Base-by-base conservation (phyloP, 2,797 vertebrate genomes). In the Lates japonicus region DNA sequence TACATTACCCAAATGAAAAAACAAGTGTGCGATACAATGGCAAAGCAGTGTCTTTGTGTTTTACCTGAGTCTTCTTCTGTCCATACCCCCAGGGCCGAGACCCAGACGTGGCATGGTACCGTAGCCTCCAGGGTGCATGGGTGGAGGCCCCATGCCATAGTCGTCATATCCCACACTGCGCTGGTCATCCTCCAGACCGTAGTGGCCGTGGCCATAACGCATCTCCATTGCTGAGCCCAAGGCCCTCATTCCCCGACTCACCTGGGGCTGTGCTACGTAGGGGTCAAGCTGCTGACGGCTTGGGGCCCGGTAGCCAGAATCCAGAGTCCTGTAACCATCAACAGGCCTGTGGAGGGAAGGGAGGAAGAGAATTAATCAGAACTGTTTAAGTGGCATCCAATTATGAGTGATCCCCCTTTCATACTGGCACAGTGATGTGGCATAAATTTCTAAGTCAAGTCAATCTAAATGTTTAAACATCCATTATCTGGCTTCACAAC, bases 91-190 rank as follows among this genome's bases (percentile, higher is more conserved):
- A 0, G 92, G 89, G 22, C 91, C 91, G 0, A 57, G 46, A 0
- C 94, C 95, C 7, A 95, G 86, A 10, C 97, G 95, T 39, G 97
- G 96, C 94, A 97, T 96, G 0, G 97, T 98, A 75, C 97, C 96
- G 0, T 98, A 99, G 84, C 93, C 93, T 52, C 93, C 94, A 2
- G 94, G 93, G 74, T 98, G 97, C 64, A 95, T 95, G 0, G 96
- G 93, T 42, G 91, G 88, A 37, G 94, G 92, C 3, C 91, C 95
- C 94, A 98, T 95, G 77, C 97, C 95, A 0, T 98, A 99, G 76
- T 98, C 97, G 1, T 98, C 97, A 0, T 97, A 98, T 74, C 96
- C 97, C 88, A 97, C 86, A 8, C 98, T 98, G 63, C 97, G 97
- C 88, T 98, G 98, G 92, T 99, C 98, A 0, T 98, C 98, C 86